Percentiles rank a stretch among this genome's conserved stretches.
Conservation (phyloP, 2,888 invertebrate species). For the Thelaira solivaga region DNA sequence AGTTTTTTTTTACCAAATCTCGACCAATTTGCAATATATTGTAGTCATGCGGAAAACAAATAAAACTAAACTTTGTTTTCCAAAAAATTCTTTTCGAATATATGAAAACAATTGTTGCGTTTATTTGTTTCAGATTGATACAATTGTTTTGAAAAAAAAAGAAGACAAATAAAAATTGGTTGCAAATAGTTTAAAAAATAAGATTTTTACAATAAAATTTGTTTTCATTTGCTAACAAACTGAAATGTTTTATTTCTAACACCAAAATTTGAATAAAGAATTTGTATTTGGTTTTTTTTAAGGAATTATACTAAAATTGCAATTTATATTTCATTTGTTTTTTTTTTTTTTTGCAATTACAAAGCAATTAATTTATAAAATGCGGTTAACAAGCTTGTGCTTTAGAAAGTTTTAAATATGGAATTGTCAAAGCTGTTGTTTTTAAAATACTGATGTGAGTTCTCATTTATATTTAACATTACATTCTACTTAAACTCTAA, state of each 20-base stretch:
- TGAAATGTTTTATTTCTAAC: slow-evolving; percentile 30
- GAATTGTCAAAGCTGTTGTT: too few species aligned
- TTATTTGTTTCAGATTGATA: slow-evolving; percentile 16
- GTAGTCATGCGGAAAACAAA: slow-evolving; percentile 15
- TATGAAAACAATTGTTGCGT: slow-evolving; percentile 38
- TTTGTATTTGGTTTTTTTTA: slow-evolving; percentile 8
- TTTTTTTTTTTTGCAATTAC: slow-evolving; percentile 16
- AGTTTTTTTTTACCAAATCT: not conserved
- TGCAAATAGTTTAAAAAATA: slow-evolving; percentile 4
- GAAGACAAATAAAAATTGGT: too few species aligned
- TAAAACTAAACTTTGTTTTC: slow-evolving; percentile 24
- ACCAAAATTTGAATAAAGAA: slow-evolving; percentile 17
- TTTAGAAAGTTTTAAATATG: too few species aligned
- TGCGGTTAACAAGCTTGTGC: not conserved
- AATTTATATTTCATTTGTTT: too few species aligned
- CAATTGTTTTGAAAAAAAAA: slow-evolving; percentile 12
- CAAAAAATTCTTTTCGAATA: slow-evolving; percentile 14
- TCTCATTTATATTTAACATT: too few species aligned
- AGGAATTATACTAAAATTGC: slow-evolving; percentile 9
- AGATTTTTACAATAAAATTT: slow-evolving; percentile 6
- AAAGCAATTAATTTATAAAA: slow-evolving; percentile 8
- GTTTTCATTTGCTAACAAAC: slow-evolving; percentile 32
- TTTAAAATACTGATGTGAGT: too few species aligned
- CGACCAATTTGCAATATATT: slow-evolving; percentile 31
- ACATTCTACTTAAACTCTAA: too few species aligned